These are phyloP conservation scores for Crambe crambe DNA, from an alignment of 37 sponge, comb jelly and placozoan genomes.

Conservation along the genomic window DNA sequence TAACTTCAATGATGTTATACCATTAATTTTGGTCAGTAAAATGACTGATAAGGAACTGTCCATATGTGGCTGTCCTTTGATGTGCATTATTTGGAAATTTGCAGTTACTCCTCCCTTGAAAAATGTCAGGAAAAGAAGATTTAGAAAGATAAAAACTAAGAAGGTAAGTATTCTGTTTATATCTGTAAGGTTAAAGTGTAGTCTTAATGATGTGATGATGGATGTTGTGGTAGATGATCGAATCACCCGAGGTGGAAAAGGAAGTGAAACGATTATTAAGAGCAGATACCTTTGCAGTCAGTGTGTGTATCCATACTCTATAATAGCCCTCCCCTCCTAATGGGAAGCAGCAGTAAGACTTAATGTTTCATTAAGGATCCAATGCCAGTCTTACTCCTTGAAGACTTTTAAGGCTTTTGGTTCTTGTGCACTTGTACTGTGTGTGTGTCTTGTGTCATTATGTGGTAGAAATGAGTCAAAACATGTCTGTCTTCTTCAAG, in stretches of 20 bases:
- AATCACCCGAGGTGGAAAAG: constrained; percentile 93
- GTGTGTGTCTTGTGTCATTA: too few species aligned
- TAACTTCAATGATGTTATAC: neutral
- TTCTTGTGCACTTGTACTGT: too few species aligned
- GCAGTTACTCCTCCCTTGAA: constrained; percentile 94
- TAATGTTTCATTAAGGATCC: too few species aligned
- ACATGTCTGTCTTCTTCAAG: too few species aligned
- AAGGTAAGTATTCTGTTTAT: constrained; percentile 55
- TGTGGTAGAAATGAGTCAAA: too few species aligned
- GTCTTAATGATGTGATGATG: neutral
- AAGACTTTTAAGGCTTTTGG: too few species aligned
- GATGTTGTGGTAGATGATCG: constrained; percentile 55
- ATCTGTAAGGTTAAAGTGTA: neutral
- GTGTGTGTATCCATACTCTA: constrained; percentile 80
- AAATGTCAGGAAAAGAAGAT: constrained; percentile 92
- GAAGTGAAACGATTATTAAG: constrained; percentile 90
- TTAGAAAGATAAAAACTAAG: constrained; percentile 93
- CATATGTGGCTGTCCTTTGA: neutral
- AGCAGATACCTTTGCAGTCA: constrained; percentile 87
- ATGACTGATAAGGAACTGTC: neutral
- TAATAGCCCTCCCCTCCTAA: too few species aligned
- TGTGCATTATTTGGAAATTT: neutral
- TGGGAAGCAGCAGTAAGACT: too few species aligned
- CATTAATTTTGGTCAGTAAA: neutral
- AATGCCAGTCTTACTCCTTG: neutral